phyloP scores from a whole-genome alignment of 2,113 vertebrate species.

The Nothocercus nigrocapillus region DNA sequence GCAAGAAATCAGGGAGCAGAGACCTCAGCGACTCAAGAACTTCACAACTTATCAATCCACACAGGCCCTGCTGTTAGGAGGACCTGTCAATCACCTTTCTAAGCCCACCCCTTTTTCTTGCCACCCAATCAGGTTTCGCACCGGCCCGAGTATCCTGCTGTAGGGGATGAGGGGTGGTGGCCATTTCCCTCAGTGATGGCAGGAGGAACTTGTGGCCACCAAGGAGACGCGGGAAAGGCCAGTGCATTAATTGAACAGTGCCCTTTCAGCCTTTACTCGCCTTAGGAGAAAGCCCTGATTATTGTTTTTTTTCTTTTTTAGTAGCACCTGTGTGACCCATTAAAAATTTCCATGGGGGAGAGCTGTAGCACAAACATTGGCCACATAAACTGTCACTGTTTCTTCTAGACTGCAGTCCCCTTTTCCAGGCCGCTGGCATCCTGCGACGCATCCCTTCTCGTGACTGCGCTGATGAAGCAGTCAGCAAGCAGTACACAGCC shows the following conservation, averaged over 20 bases:
- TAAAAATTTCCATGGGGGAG: neutral
- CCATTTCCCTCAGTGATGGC: accelerated
- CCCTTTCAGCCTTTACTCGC: neutral
- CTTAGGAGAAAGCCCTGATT: neutral
- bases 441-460: accelerated
- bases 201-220: neutral
- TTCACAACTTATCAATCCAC: neutral
- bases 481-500: neutral
- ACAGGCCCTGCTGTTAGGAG: too few relatives aligned
- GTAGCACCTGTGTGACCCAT: neutral
- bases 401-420: neutral
- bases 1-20: neutral
- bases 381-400: neutral
- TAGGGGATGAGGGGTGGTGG: accelerated
- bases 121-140: neutral
- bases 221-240: accelerated
- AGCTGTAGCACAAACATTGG: neutral
- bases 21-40: neutral
- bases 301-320: neutral
- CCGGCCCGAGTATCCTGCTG: neutral
- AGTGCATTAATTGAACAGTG: accelerated
- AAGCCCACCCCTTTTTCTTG: neutral
- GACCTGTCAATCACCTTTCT: neutral
- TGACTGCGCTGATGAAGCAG: neutral
- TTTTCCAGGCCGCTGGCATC: neutral